Conservation (phyloP, 1,140 invertebrate genomes). For the Drosophila miranda region DNA sequence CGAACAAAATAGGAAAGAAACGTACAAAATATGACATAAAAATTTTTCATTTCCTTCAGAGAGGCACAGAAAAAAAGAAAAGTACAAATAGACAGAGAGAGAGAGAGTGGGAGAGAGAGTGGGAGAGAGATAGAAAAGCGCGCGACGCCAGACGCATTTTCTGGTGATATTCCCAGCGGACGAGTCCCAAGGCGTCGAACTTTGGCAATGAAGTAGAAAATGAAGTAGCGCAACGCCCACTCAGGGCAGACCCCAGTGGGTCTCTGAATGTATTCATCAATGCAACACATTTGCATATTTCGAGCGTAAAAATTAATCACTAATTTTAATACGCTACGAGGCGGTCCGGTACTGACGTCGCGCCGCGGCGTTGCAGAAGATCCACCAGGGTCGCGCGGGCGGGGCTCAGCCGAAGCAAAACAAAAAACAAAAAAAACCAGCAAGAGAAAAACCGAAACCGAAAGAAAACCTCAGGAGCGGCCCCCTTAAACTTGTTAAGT, state of each 20-base stretch:
- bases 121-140: not conserved
- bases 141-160: slow-evolving; percentile 16
- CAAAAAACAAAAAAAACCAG: slow-evolving; percentile 1
- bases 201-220: slow-evolving; percentile 81
- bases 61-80: slow-evolving; percentile 19
- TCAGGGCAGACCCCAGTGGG: slow-evolving; percentile 11
- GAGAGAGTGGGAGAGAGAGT: not conserved
- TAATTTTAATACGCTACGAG: slow-evolving; percentile 79
- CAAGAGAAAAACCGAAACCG: slow-evolving; percentile 6
- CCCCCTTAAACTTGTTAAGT: slow-evolving; percentile 79
- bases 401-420: not conserved
- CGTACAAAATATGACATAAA: slow-evolving; percentile 76
- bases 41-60: slow-evolving; percentile 74
- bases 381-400: too few relatives aligned
- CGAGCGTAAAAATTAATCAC: slow-evolving; percentile 81
- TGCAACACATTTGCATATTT: slow-evolving; percentile 81
- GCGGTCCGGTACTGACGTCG: slow-evolving; percentile 15
- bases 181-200: slow-evolving; percentile 58
- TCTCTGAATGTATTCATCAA: slow-evolving; percentile 78
- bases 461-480: slow-evolving; percentile 25
- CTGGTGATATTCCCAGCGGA: slow-evolving; percentile 61
- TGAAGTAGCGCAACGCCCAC: slow-evolving; percentile 73
- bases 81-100: slow-evolving; percentile 43
- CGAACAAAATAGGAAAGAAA: slow-evolving; percentile 28
- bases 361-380: too few relatives aligned